phyloP scores from a whole-genome alignment of 2,888 invertebrate species.

The Metallyticus violacea region DNA sequence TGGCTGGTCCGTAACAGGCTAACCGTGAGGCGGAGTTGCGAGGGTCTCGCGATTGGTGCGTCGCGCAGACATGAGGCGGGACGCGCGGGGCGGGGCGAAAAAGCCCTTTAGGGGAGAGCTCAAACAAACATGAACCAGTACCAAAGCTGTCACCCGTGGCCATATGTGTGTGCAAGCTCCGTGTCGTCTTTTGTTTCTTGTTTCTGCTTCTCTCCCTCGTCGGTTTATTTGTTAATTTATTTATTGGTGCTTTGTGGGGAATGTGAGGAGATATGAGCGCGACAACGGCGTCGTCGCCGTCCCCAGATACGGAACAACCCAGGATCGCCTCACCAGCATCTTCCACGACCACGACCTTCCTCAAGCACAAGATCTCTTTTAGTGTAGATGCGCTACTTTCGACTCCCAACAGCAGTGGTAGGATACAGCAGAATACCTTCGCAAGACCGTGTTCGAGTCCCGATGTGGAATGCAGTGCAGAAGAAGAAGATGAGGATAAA shows the following conservation, averaged over 20 bases:
- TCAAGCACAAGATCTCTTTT: conserved; percentile 68
- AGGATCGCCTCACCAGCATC: too few species aligned
- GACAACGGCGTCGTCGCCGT: not conserved
- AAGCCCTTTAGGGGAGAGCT: too few species aligned
- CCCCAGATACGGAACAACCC: not conserved
- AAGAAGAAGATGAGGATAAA: conserved; percentile 52
- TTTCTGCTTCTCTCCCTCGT: not conserved
- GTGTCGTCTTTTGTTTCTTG: too few species aligned
- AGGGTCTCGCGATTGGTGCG: not conserved
- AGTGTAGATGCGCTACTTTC: conserved; percentile 66
- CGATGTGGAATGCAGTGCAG: conserved; percentile 38
- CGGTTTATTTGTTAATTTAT: too few species aligned
- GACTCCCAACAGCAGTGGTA: conserved; percentile 38
- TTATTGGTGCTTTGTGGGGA: too few species aligned
- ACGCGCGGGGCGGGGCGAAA: too few species aligned
- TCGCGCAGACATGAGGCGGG: too few species aligned
- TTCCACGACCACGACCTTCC: conserved; percentile 38
- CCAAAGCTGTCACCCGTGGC: not conserved
- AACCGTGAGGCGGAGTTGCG: not conserved
- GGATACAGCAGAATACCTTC: conserved; percentile 27
- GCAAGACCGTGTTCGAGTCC: conserved; percentile 35
- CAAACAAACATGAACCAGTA: not conserved
- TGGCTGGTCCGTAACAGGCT: not conserved
- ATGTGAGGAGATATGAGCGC: not conserved
- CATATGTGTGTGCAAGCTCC: not conserved